Conservation (phyloP, 2,113 vertebrate species). For the Colinus virginianus region DNA sequence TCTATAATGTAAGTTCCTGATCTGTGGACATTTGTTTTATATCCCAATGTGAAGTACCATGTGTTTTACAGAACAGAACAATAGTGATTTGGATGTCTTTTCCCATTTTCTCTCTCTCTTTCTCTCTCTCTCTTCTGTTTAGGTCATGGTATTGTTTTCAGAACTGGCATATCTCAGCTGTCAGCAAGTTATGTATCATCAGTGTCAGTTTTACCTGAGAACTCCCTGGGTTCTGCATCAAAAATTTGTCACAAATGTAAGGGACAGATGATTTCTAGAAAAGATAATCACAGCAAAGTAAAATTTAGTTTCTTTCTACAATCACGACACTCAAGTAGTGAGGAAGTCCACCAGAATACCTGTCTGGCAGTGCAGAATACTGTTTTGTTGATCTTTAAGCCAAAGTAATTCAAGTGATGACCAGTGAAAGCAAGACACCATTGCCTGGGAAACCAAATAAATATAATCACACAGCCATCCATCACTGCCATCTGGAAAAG, state of each 20-base stretch:
- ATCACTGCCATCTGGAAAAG: constrained; percentile 95
- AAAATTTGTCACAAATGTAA: background rate
- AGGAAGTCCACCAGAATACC: constrained; percentile 60
- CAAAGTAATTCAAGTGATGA: constrained; percentile 74
- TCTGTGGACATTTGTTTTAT: background rate
- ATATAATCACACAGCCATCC: constrained; percentile 90
- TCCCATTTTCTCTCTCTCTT: background rate
- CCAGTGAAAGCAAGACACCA: constrained; percentile 76
- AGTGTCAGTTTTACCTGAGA: background rate
- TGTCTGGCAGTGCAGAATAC: constrained; percentile 18
- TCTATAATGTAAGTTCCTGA: background rate
- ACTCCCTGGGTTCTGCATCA: background rate
- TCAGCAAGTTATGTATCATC: background rate
- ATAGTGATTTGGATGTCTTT: constrained; percentile 24
- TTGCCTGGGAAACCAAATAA: constrained; percentile 87
- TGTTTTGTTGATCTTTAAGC: constrained; percentile 4
- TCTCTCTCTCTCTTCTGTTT: background rate
- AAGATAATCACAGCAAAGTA: constrained; percentile 6
- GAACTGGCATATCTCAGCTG: background rate
- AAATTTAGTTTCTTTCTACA: background rate
- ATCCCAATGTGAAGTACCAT: constrained; percentile 10
- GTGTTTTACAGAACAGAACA: constrained; percentile 42
- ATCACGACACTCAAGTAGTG: background rate
- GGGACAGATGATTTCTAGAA: background rate
- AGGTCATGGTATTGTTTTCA: constrained; percentile 17